Evolutionary conservation across 2,888 invertebrate genomes (phyloP), one percentile per base, ranked within the genome.

Genomic region (Chrysolina americana): DNA sequence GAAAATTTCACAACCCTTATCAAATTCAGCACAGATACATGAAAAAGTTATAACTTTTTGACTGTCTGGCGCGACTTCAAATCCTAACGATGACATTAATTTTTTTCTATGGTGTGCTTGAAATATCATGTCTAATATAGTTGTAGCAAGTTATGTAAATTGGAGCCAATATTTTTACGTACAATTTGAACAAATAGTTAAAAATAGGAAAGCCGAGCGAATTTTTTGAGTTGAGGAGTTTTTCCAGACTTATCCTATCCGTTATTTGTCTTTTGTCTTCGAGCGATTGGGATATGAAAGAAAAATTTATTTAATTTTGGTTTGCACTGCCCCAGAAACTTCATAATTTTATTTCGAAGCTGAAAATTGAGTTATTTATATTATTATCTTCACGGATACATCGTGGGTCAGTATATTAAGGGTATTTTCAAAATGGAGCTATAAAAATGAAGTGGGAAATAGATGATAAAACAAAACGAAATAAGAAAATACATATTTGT

Each of bases 1-100:
- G 19, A 19, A 10, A 19, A 10, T 21, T 53, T 53, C 19, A 53
- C 9, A 53, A 53, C 53, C 53, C 53, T 53, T 53, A 53, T 53
- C 21, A 53, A 53, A 21, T 53, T 53, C 59, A 28, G 28, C 59
- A 28, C 11, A 59, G 44, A 53, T 6, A 13, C 17, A 28, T n/a
- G n/a, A 28, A 59, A 28, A 59, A 59, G 59, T 23, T 28, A 59
- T 59, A 59, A 59, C 59, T 59, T 59, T 59, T 23, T 28, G 59
- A 8, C 28, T 59, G 59, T 59, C 59, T 59, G 28, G 13, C 13
- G 28, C 11, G 59, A 59, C 28, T 59, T 59, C 11, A 23, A 59
- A 10, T 28, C 28, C 53, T 21, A 0, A 19, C 50, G 23, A 59
- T 23, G 13, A 5, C 8, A 28, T 8, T 23, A 59, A 28, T 23